Conservation (phyloP, 2,113 vertebrate species). For the Promerops cafer region DNA sequence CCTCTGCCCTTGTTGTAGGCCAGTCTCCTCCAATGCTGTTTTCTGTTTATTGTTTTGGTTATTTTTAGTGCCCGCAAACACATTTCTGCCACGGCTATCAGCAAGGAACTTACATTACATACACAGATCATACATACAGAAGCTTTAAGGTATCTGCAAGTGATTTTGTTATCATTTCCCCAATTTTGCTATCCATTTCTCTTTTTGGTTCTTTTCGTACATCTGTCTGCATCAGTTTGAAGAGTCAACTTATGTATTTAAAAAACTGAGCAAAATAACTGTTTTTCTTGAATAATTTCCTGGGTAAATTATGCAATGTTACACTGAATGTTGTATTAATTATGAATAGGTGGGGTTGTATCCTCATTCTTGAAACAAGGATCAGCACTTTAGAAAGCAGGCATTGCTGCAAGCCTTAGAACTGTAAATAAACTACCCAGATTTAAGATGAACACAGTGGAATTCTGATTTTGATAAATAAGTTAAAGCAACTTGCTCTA, state of each 20-base stretch:
- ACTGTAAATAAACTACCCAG: background rate
- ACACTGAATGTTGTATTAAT: background rate
- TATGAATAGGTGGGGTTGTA: background rate
- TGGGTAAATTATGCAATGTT: background rate
- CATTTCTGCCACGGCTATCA: background rate
- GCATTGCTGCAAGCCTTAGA: background rate
- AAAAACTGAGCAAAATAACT: background rate
- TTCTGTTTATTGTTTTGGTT: background rate
- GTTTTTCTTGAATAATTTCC: background rate
- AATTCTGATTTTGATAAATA: background rate
- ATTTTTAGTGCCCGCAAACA: background rate
- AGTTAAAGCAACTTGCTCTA: background rate
- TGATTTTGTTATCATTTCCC: background rate
- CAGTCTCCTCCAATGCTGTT: background rate
- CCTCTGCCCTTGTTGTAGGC: background rate
- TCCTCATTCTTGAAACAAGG: background rate
- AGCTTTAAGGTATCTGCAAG: background rate
- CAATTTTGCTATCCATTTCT: background rate
- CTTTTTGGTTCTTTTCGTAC: background rate
- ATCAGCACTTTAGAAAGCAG: background rate
- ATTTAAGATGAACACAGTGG: background rate
- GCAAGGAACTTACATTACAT: background rate
- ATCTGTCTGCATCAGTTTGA: background rate
- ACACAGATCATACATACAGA: background rate
- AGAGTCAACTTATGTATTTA: background rate